phyloP scores from a whole-genome alignment of 2,888 invertebrate genomes.

The Plebejus anna region DNA sequence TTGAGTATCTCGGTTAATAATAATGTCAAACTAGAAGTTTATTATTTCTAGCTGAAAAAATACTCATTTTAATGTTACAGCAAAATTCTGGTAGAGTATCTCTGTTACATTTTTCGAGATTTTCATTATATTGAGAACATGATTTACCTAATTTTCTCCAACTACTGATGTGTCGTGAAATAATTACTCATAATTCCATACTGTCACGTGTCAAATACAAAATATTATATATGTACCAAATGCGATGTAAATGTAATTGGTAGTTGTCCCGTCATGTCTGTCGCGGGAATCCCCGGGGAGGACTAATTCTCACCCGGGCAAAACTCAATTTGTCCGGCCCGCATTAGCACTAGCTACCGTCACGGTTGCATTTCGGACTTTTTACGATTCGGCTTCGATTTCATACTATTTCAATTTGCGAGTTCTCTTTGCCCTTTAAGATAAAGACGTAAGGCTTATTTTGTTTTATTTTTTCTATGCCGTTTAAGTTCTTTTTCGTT shows the following conservation, averaged over 20 bases:
- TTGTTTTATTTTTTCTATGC: conserved; percentile 37
- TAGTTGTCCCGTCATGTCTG: conserved; percentile 43
- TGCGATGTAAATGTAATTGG: conserved; percentile 39
- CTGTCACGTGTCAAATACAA: conserved; percentile 15
- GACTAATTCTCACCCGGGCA: conserved; percentile 69
- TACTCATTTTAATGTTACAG: too few species aligned
- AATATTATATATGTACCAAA: conserved; percentile 22
- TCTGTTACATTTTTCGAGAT: too few species aligned
- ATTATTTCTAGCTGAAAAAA: not conserved
- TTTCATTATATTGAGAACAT: not conserved
- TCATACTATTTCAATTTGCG: conserved; percentile 71
- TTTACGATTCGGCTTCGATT: conserved; percentile 61
- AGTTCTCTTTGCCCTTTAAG: conserved; percentile 43
- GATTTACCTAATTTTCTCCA: not conserved
- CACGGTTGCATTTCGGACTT: conserved; percentile 66
- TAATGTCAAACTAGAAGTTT: not conserved
- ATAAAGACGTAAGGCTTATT: conserved; percentile 40
- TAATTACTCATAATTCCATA: conserved; percentile 6
- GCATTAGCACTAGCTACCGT: conserved; percentile 75
- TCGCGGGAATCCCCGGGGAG: conserved; percentile 55
- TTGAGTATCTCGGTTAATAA: not conserved
- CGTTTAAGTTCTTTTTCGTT: conserved; percentile 47
- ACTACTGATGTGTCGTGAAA: not conserved
- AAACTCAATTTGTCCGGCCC: conserved; percentile 76
- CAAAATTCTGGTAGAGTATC: too few species aligned